Base-by-base conservation (phyloP, 2,113 vertebrate genomes). In the Rhinogobius similis region DNA sequence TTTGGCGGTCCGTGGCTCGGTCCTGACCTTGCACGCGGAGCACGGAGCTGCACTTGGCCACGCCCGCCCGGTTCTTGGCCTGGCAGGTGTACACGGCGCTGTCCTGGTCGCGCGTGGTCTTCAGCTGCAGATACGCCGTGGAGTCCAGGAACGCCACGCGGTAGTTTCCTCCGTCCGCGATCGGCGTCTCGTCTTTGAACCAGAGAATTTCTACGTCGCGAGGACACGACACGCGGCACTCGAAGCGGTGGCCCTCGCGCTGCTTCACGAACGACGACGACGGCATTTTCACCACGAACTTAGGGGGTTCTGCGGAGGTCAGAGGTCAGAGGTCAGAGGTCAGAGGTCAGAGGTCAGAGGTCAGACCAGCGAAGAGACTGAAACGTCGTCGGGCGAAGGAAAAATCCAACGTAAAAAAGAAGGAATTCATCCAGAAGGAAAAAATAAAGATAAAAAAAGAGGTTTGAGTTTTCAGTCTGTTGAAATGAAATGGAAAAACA, bases 61-160 rank as follows among this genome's bases (percentile, higher is more conserved):
- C 95, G 77, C 97, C 96, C n/a, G 96, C 97, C 26, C 94, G 94
- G 72, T 99, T 99, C n/a, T 89, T 91, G 79, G 92, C 96, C 92
- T 98, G 96, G 85, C 96, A 98, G 62, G 96, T 96, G 86, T 97
- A 99, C 79, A 97, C 95, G 14, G 94, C 96, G 0, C 90, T 94
- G 43, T 99, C 96, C 11, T 95, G 94, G 62, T 87, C 90, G 62
- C 75, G 84, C 2, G 94, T 89, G 46, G 80, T 86, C 68, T 67
- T 90, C 82, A 99, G 94, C 89, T 99, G 94, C 67, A 99, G 90
- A 79, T 95, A 91, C 0, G 95, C 94, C 71, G 94, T 78, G 0
- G 93, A 94, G 75, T 95, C 94, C 39, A 94, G 92, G 82, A 96
- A 96, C 38, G 92, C 92, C 62, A 90, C 94, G 80, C 83, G 94